Conservation (phyloP, 2,888 invertebrate species). For the Loripinus fragilis region DNA sequence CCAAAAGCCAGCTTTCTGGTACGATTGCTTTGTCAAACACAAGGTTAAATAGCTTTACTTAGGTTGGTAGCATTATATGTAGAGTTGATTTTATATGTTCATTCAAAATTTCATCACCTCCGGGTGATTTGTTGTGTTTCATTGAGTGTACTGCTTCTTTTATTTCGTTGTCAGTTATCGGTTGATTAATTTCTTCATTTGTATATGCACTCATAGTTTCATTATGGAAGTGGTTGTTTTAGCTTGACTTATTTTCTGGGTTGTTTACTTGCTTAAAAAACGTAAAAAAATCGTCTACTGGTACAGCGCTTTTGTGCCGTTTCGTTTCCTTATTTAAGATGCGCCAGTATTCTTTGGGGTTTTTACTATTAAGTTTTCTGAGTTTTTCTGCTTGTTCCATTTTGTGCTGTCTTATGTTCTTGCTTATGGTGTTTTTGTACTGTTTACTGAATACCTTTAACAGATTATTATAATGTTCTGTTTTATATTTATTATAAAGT, state of each 20-base stretch:
- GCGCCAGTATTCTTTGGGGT: conserved; percentile 6
- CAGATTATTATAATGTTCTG: too few relatives aligned
- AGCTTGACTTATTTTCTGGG: background rate
- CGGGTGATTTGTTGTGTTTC: background rate
- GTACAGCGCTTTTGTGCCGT: background rate
- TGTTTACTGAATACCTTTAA: too few relatives aligned
- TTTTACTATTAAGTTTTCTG: too few relatives aligned
- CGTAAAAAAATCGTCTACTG: background rate
- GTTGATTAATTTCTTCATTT: too few relatives aligned
- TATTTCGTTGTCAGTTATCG: background rate
- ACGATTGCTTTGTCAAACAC: background rate
- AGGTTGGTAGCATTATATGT: background rate
- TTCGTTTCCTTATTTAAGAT: background rate
- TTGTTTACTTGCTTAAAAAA: background rate
- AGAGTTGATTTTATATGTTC: background rate
- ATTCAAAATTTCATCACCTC: background rate
- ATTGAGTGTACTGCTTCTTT: background rate
- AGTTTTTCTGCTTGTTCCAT: too few relatives aligned
- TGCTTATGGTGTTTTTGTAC: too few relatives aligned
- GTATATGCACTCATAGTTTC: too few relatives aligned
- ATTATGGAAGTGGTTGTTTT: too few relatives aligned
- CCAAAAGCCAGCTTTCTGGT: background rate
- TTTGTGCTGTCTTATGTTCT: too few relatives aligned
- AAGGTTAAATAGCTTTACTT: background rate
- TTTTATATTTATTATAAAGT: too few relatives aligned